Percentiles rank a stretch among this genome's conserved stretches.
These are phyloP conservation scores for Raillietiella orientalis DNA, from an alignment of 2,888 invertebrate species.

Conservation along the genomic window DNA sequence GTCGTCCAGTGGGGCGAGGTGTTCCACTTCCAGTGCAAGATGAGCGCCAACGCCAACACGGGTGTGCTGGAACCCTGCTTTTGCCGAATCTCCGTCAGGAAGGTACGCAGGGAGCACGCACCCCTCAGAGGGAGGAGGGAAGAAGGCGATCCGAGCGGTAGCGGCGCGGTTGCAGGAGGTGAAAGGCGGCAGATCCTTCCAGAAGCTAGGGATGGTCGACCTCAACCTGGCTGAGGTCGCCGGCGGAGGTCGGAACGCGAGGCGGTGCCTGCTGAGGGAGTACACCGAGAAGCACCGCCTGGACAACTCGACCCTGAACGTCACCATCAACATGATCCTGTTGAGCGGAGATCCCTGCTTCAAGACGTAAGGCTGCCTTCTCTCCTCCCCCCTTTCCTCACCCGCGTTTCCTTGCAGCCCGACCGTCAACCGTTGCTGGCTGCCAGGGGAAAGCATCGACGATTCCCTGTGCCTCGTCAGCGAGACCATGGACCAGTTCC, in stretches of 20 bases:
- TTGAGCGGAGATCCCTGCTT: constrained; percentile 84
- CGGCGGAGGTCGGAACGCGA: constrained; percentile 52
- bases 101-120: constrained; percentile 24
- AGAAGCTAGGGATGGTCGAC: constrained; percentile 90
- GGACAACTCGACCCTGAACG: constrained; percentile 80
- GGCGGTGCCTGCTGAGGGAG: constrained; percentile 72
- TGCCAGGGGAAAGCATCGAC: constrained; percentile 11
- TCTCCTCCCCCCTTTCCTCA: constrained; percentile 10
- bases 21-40: constrained; percentile 78
- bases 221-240: constrained; percentile 89
- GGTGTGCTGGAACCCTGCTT: constrained; percentile 77
- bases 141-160: too few relatives aligned
- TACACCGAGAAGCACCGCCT: constrained; percentile 54
- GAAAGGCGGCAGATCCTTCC: constrained; percentile 47
- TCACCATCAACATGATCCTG: constrained; percentile 73
- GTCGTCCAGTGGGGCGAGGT: constrained; percentile 68
- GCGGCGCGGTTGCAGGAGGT: constrained; percentile 19
- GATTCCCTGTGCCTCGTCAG: constrained; percentile 12
- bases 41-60: constrained; percentile 81
- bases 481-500: constrained; percentile 15
- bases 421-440: constrained; percentile 18
- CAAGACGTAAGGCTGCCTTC: constrained; percentile 46
- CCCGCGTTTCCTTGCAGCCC: constrained; percentile 26
- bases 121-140: not conserved
- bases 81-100: constrained; percentile 73